phyloP scores from a whole-genome alignment of 2,888 invertebrate species.

The Cyaniris semiargus region DNA sequence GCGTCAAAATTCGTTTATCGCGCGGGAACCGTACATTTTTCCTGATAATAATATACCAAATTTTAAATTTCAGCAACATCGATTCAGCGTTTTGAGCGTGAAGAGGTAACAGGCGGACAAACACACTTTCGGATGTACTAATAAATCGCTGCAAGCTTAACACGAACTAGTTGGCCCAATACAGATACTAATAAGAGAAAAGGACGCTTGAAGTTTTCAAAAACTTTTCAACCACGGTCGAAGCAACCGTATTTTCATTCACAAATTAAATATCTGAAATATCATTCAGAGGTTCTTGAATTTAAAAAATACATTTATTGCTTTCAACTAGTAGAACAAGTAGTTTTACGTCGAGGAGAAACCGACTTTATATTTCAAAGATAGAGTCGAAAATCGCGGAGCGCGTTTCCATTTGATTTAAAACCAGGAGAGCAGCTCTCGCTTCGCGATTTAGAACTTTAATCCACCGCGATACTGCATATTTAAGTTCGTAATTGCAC shows the following conservation, averaged over 20 bases:
- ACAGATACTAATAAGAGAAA: not conserved
- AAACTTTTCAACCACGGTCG: not conserved
- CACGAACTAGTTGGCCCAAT: not conserved
- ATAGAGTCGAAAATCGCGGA: constrained; percentile 2
- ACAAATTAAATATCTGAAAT: constrained; percentile 26
- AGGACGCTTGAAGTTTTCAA: constrained; percentile 8
- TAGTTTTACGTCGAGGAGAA: not conserved
- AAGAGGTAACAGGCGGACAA: too few species aligned
- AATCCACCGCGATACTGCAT: constrained; percentile 42
- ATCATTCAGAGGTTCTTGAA: constrained; percentile 28
- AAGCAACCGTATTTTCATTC: not conserved
- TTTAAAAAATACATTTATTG: constrained; percentile 31
- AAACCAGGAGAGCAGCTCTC: constrained; percentile 28
- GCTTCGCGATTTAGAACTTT: constrained; percentile 39
- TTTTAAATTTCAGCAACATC: too few species aligned
- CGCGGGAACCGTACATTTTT: too few species aligned
- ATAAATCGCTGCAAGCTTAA: not conserved
- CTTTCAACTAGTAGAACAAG: constrained; percentile 27
- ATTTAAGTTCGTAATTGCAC: constrained; percentile 42
- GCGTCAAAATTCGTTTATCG: too few species aligned
- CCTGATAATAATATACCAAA: too few species aligned
- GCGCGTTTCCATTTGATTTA: constrained; percentile 32
- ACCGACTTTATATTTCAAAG: not conserved
- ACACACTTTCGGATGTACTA: too few species aligned
- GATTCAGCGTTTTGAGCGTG: too few species aligned